phyloP scores from a whole-genome alignment of 2,113 vertebrate genomes.

The Talpa occidentalis region DNA sequence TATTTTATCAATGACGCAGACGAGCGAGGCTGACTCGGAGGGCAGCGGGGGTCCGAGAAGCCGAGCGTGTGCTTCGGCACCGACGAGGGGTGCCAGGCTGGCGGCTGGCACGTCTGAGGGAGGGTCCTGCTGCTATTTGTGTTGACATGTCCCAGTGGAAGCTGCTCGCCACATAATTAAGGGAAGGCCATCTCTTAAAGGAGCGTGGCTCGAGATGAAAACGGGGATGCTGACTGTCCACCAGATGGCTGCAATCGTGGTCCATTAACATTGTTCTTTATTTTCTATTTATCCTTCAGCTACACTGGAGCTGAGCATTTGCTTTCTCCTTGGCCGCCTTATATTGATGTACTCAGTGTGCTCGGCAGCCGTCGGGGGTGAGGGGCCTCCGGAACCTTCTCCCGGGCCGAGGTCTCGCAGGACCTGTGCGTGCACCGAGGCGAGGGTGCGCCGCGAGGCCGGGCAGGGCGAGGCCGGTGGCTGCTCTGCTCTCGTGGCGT shows the following conservation, averaged over 20 bases:
- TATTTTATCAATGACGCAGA: neutral
- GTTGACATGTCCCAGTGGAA: neutral
- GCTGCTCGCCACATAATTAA: neutral
- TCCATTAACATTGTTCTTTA: neutral
- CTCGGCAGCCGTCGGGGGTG: neutral
- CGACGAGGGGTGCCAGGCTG: too few species aligned
- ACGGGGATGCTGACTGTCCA: neutral
- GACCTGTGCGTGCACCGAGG: too few species aligned
- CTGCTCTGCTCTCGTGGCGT: too few species aligned
- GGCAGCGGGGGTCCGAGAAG: too few species aligned
- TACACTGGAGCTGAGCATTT: neutral
- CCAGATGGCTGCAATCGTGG: slow-evolving; percentile 9
- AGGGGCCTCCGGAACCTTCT: neutral
- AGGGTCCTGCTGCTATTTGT: neutral
- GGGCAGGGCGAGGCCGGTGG: too few species aligned
- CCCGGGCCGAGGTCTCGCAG: too few species aligned
- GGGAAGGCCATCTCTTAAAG: neutral
- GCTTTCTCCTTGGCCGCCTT: neutral
- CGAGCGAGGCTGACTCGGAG: neutral
- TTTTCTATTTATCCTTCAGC: slow-evolving; percentile 28
- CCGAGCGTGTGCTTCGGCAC: too few species aligned
- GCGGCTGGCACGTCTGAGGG: neutral
- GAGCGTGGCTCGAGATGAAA: slow-evolving; percentile 7
- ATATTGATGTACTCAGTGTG: neutral
- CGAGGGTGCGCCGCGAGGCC: too few species aligned